Conservation (phyloP, 2,797 vertebrate species). For the Ambastaia sidthimunki region DNA sequence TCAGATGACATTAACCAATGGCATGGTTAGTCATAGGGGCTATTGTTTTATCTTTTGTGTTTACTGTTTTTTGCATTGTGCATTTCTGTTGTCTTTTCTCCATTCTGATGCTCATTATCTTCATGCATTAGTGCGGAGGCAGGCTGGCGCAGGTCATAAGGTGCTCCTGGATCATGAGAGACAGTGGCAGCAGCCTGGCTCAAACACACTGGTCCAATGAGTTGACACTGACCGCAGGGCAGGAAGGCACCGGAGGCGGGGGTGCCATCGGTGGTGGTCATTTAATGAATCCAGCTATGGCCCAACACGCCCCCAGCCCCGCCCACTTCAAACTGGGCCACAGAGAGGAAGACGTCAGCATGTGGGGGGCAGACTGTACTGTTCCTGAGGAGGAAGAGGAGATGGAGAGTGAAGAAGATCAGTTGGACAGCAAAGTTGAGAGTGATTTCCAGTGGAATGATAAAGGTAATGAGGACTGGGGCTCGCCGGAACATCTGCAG, state of each 20-base stretch:
- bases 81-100: neutral
- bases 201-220: constrained; percentile 83
- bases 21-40: no score
- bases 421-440: constrained; percentile 45
- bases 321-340: constrained; percentile 75
- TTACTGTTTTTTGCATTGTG: neutral
- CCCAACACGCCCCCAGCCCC: constrained; percentile 72
- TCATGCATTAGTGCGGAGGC: constrained; percentile 64
- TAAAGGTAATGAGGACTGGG: constrained; percentile 46
- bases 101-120: neutral
- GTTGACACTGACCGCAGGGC: constrained; percentile 76
- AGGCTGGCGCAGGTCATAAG: constrained; percentile 81
- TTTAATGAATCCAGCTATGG: constrained; percentile 75
- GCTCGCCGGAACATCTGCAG: constrained; percentile 53
- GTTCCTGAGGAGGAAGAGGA: constrained; percentile 31
- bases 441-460: neutral
- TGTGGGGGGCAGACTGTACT: constrained; percentile 69
- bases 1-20: no score
- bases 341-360: constrained; percentile 62
- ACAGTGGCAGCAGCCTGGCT: constrained; percentile 79
- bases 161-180: constrained; percentile 82
- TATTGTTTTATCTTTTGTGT: neutral
- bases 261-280: constrained; percentile 76
- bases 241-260: constrained; percentile 70
- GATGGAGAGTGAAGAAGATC: constrained; percentile 54